Conservation (phyloP, 2,888 invertebrate species). For the Drosophila kuntzei region DNA sequence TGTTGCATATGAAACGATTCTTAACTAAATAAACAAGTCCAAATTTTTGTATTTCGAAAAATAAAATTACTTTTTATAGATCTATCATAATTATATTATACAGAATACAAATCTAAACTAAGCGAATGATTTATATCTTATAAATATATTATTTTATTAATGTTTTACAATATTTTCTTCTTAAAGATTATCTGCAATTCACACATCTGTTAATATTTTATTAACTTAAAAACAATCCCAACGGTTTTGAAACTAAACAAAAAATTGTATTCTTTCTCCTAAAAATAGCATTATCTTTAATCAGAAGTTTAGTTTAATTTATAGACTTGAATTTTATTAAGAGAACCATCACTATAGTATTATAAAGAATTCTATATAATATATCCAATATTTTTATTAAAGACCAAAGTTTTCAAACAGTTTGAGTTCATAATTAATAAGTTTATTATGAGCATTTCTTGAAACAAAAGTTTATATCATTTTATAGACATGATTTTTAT, state of each 20-base stretch:
- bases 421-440: too few relatives aligned
- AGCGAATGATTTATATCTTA: background rate
- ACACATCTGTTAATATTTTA: too few relatives aligned
- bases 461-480: background rate
- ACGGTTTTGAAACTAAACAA: too few relatives aligned
- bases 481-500: background rate
- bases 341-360: too few relatives aligned
- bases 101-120: background rate
- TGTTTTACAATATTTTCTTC: background rate
- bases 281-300: background rate
- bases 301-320: background rate
- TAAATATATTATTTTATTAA: background rate
- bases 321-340: too few relatives aligned
- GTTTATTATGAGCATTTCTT: background rate
- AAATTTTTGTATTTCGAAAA: background rate
- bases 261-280: background rate
- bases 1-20: constrained; percentile 10
- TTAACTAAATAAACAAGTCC: background rate
- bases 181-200: too few relatives aligned
- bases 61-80: background rate
- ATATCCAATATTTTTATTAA: too few relatives aligned
- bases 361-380: too few relatives aligned
- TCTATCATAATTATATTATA: background rate
- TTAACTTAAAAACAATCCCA: too few relatives aligned
- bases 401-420: too few relatives aligned